These are phyloP conservation scores for Rhinoderma darwinii DNA, from an alignment of 2,113 vertebrate genomes.

Conservation along the genomic window DNA sequence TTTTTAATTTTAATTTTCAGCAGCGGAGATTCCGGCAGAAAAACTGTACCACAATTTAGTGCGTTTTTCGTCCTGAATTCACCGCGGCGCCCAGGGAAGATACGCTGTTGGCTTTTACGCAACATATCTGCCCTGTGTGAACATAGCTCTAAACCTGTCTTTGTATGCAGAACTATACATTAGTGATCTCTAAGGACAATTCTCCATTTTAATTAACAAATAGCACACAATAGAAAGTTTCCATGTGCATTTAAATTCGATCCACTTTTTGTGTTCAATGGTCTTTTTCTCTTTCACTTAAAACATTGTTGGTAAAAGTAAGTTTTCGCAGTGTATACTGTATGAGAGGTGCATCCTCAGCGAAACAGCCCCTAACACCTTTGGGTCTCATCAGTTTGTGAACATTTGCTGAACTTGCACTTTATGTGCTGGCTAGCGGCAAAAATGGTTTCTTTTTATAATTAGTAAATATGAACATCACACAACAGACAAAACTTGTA, in stretches of 20 bases:
- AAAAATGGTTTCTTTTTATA: neutral
- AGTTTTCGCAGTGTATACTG: neutral
- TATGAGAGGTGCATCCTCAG: neutral
- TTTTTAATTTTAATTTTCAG: too few species aligned
- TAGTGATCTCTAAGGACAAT: neutral
- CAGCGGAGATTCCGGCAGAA: too few species aligned
- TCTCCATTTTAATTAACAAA: neutral
- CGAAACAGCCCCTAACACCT: conserved; percentile 5
- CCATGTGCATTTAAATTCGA: neutral
- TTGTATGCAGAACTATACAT: neutral
- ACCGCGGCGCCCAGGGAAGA: too few species aligned
- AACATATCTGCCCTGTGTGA: too few species aligned
- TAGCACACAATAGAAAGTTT: neutral
- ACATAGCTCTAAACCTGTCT: too few species aligned
- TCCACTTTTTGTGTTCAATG: neutral
- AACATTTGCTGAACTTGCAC: conserved; percentile 9
- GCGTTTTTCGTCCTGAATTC: too few species aligned
- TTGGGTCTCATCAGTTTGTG: conserved; percentile 27
- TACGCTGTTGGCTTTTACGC: too few species aligned
- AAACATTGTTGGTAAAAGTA: neutral
- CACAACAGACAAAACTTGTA: too few species aligned
- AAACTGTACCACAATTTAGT: too few species aligned
- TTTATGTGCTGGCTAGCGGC: neutral
- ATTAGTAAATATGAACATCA: neutral
- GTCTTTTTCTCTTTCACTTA: neutral